Conservation (phyloP, 37 sponge, comb jelly and placozoan species). For the Oscarella lobularis region DNA sequence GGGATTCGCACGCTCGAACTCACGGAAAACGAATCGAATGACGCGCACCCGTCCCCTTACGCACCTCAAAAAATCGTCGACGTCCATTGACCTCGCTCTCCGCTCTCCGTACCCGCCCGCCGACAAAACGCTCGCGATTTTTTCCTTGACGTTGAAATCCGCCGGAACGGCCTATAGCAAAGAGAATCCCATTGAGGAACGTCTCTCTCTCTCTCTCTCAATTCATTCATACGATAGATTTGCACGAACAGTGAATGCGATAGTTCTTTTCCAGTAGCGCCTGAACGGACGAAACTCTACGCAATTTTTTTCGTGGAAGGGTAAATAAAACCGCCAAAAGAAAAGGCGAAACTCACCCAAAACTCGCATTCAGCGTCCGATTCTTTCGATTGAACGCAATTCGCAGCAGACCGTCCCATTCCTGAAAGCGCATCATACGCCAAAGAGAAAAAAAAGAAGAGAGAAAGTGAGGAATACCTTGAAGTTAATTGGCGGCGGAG, state of each 20-base stretch:
- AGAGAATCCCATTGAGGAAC: constrained; percentile 10
- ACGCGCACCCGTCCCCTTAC: no score
- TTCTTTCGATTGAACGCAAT: constrained; percentile 78
- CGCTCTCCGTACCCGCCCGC: constrained; percentile 12
- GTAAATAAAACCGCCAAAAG: no score
- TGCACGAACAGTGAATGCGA: constrained; percentile 53
- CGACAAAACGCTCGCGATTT: constrained; percentile 18
- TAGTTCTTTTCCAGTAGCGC: constrained; percentile 78
- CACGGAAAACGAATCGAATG: background rate
- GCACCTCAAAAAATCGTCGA: constrained; percentile 52
- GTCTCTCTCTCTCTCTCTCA: no score
- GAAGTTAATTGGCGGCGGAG: constrained; percentile 84
- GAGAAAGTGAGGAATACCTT: constrained; percentile 23
- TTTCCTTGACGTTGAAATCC: constrained; percentile 51
- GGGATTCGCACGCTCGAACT: no score
- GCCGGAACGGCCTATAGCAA: constrained; percentile 32
- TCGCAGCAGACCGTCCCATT: constrained; percentile 84
- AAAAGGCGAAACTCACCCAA: no score
- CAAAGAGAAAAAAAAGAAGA: background rate
- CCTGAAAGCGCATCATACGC: constrained; percentile 17
- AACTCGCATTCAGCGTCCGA: constrained; percentile 62
- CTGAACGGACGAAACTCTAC: constrained; percentile 64
- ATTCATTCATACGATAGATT: constrained; percentile 6
- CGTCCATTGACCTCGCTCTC: constrained; percentile 49
- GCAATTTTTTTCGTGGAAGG: no score